Base-by-base conservation (phyloP, 2,888 invertebrate genomes). In the Zygogramma bicolorata region DNA sequence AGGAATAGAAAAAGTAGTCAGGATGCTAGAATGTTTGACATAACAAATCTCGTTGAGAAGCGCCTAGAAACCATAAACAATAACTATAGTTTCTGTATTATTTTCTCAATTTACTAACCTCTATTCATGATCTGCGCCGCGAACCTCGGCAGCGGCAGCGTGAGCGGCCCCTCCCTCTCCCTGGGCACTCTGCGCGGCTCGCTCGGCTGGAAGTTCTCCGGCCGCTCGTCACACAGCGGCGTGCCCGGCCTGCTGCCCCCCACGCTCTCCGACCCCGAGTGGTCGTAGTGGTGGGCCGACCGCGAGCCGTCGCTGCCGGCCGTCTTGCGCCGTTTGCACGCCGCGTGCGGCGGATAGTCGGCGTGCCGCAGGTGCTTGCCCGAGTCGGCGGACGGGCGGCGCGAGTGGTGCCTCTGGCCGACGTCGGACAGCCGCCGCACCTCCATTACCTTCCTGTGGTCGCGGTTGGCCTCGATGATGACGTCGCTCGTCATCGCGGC, bases 71-170 rank as follows among this genome's bases (percentile, higher is more conserved):
- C n/a, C n/a, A n/a, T n/a, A n/a, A n/a, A n/a, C n/a, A n/a, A n/a
- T n/a, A n/a, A n/a, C n/a, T n/a, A n/a, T n/a, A n/a, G n/a, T n/a
- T n/a, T n/a, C n/a, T n/a, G n/a, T n/a, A n/a, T 15, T 15, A 42
- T 1, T 22, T 49, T 13, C 3, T 46, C 20, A 49, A 13, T 63
- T 70, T 53, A 67, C 70, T 70, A 61, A 75, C 82, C 82, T 68
- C 81, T 77, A 57, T 79, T 80, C 74, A 81, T 77, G 1, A 84
- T 74, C 74, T 84, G 83, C 71, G 93, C 91, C 18, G 97, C 97
- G 86, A 97, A 97, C 87, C 94, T 93, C 46, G 97, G 97, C 81
- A 97, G 88, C 22, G 97, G 97, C 82, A 97, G 88, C 81, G 94
- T 93, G 87, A 97, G 90, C 34, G 96, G 94, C 13, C 90, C 85